phyloP scores from a whole-genome alignment of 2,797 vertebrate genomes.

The Pteropus rufus region DNA sequence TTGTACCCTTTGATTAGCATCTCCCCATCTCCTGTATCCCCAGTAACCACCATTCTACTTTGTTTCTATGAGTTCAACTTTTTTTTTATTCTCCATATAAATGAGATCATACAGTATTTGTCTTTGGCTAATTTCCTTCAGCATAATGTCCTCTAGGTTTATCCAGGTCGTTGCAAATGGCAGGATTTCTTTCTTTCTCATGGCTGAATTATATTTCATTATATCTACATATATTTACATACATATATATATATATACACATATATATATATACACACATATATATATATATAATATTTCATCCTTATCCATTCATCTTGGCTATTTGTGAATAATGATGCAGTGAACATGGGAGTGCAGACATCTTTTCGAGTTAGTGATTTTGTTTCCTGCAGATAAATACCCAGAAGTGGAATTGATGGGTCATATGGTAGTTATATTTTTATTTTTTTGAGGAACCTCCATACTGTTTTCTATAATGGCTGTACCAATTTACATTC shows the following conservation, averaged over 20 bases:
- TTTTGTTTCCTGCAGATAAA: background rate
- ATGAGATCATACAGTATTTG: too few species aligned
- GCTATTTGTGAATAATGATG: background rate
- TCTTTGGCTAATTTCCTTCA: too few species aligned
- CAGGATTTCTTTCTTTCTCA: background rate
- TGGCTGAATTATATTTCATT: background rate
- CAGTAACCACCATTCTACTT: background rate
- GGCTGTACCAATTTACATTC: background rate
- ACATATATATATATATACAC: too few species aligned
- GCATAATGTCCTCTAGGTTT: too few species aligned
- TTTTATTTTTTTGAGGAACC: background rate
- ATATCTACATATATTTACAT: too few species aligned
- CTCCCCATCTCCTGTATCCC: background rate
- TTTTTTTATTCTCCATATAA: too few species aligned
- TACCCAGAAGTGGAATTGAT: background rate
- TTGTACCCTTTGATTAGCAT: background rate
- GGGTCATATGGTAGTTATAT: background rate
- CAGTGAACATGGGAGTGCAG: background rate
- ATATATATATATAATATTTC: too few species aligned
- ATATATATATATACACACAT: too few species aligned
- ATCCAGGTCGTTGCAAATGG: background rate
- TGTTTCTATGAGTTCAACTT: background rate
- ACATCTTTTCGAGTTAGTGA: background rate
- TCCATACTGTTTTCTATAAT: background rate
- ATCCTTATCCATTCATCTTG: background rate